A percentile compares a stretch with the other conserved stretches of the same genome.
These are phyloP conservation scores for Dicerorhinus sumatrensis DNA, from an alignment of 2,113 vertebrate genomes.

Conservation along the genomic window DNA sequence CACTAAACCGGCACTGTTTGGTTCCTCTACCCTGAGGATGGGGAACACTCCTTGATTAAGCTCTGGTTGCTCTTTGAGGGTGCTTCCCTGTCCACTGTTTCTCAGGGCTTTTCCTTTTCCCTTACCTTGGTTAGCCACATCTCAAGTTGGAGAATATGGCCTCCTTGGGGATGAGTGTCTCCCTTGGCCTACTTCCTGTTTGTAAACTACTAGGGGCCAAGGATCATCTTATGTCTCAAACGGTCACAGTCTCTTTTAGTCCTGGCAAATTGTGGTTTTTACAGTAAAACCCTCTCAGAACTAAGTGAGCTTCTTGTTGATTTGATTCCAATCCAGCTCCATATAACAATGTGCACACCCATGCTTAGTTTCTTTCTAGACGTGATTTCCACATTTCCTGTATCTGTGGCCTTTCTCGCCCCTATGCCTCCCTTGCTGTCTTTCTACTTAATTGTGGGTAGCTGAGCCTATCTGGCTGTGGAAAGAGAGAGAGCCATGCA, in stretches of 20 bases:
- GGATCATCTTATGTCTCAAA: neutral
- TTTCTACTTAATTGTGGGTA: neutral
- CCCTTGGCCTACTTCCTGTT: neutral
- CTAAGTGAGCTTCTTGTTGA: neutral
- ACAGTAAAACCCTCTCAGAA: neutral
- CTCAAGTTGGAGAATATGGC: neutral
- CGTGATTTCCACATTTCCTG: neutral
- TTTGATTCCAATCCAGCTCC: neutral
- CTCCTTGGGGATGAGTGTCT: accelerated
- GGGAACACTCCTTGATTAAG: neutral
- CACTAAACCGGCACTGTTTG: accelerated
- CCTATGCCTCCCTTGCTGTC: neutral
- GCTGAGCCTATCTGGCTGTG: neutral
- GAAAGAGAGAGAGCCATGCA: neutral
- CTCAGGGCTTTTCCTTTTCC: neutral
- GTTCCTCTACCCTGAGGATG: neutral
- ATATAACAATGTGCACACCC: neutral
- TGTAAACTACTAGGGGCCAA: neutral
- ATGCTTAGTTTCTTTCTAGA: neutral
- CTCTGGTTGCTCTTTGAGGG: neutral
- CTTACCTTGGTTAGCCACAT: no score
- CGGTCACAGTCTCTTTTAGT: neutral
- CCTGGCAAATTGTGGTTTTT: neutral
- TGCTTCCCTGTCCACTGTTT: accelerated
- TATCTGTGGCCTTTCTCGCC: neutral